These are phyloP conservation scores for Cirrhinus mrigala DNA, from an alignment of 2,797 vertebrate genomes.

Conservation along the genomic window DNA sequence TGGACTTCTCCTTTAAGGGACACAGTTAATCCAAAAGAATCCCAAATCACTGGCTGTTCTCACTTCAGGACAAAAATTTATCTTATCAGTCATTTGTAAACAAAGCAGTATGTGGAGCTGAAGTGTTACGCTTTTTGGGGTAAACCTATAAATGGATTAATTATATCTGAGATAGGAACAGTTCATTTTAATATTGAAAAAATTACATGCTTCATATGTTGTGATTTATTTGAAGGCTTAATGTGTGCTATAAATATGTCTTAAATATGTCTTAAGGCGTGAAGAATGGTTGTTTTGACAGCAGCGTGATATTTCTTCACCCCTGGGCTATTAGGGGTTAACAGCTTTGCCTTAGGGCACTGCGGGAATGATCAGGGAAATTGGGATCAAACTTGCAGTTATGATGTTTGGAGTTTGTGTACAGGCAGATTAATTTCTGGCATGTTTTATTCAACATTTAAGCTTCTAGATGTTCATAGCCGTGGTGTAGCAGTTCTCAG, in stretches of 20 bases:
- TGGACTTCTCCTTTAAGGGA: too few species aligned
- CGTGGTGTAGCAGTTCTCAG: background rate
- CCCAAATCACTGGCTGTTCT: background rate
- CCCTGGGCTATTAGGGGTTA: background rate
- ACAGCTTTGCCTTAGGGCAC: background rate
- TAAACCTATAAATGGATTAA: background rate
- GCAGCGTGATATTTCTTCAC: background rate
- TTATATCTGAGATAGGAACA: background rate
- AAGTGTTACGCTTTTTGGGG: background rate
- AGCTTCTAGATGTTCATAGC: background rate
- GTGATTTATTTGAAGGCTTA: background rate
- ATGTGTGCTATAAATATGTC: background rate
- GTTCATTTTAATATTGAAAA: background rate
- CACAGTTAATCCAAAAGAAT: background rate
- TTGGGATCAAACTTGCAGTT: background rate
- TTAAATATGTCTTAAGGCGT: background rate
- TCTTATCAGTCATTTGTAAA: background rate
- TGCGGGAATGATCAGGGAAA: background rate
- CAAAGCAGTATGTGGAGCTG: background rate
- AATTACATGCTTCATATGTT: background rate
- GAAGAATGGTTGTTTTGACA: background rate
- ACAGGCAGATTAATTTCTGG: background rate
- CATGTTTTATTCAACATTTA: background rate
- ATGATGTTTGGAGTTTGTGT: constrained; percentile 1
- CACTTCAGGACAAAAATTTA: background rate